phyloP scores from a whole-genome alignment of 2,888 invertebrate species.

The Metallyticus violacea region DNA sequence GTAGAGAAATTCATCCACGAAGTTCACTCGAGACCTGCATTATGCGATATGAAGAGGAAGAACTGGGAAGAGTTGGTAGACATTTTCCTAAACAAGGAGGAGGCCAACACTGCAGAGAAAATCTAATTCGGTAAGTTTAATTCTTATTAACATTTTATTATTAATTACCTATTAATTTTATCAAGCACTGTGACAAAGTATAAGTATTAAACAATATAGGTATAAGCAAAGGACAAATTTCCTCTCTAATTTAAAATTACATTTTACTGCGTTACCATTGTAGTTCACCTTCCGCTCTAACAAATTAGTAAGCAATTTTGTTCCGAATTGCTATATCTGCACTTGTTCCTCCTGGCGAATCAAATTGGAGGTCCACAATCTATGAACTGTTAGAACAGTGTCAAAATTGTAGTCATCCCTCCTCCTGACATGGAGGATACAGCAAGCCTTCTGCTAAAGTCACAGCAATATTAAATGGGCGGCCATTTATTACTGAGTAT shows the following conservation, averaged over 20 bases:
- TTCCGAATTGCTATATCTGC: neutral
- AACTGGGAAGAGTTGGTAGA: too few relatives aligned
- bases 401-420: neutral
- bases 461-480: neutral
- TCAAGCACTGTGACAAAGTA: too few relatives aligned
- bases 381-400: neutral
- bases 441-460: neutral
- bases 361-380: neutral
- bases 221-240: too few relatives aligned
- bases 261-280: too few relatives aligned
- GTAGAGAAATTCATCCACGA: neutral
- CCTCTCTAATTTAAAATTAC: too few relatives aligned
- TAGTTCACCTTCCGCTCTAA: too few relatives aligned
- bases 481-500: neutral
- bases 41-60: neutral
- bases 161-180: too few relatives aligned
- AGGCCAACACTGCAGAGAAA: neutral
- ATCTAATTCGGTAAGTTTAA: neutral
- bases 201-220: too few relatives aligned
- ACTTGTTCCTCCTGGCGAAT: neutral
- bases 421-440: neutral
- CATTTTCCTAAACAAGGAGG: neutral
- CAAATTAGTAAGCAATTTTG: neutral
- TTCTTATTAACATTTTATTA: neutral
- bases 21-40: neutral